Conservation (phyloP, 2,888 invertebrate species). For the Lasioglossum oenotherae region DNA sequence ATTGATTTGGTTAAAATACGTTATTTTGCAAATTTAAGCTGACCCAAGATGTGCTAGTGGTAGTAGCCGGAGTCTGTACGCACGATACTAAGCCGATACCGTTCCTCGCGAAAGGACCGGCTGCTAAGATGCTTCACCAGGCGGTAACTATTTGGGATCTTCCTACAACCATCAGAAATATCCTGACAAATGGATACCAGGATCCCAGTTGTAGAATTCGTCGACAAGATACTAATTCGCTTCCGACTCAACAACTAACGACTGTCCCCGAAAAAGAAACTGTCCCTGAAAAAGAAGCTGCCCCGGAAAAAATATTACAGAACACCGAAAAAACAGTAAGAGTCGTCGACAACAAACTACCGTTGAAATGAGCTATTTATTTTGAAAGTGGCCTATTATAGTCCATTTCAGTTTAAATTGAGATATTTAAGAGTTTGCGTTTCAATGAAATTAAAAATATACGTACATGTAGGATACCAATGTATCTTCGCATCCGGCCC, state of each 20-base stretch:
- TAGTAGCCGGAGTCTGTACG: constrained; percentile 68
- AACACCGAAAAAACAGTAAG: constrained; percentile 59
- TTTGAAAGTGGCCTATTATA: no score
- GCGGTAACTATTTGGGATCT: constrained; percentile 67
- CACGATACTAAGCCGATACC: constrained; percentile 53
- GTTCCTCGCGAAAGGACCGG: constrained; percentile 74
- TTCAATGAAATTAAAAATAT: no score
- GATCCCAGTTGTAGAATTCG: constrained; percentile 52
- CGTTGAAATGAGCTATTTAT: no score
- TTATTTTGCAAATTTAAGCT: constrained; percentile 57
- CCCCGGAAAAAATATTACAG: constrained; percentile 48
- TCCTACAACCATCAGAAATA: constrained; percentile 57
- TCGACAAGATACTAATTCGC: constrained; percentile 32
- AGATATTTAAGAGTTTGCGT: no score
- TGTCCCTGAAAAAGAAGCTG: constrained; percentile 21
- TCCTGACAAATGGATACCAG: constrained; percentile 52
- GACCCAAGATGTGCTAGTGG: constrained; percentile 70
- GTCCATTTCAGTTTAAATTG: no score
- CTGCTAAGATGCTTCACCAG: constrained; percentile 55
- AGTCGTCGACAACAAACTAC: neutral
- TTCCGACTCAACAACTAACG: neutral
- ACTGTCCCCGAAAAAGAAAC: constrained; percentile 23
- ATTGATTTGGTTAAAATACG: neutral
- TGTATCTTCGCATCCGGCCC: no score
- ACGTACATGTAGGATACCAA: no score